A percentile compares a stretch with the other conserved stretches of the same genome.
phyloP scores from a whole-genome alignment of 2,888 invertebrate species.

The Mellilla xanthometata region DNA sequence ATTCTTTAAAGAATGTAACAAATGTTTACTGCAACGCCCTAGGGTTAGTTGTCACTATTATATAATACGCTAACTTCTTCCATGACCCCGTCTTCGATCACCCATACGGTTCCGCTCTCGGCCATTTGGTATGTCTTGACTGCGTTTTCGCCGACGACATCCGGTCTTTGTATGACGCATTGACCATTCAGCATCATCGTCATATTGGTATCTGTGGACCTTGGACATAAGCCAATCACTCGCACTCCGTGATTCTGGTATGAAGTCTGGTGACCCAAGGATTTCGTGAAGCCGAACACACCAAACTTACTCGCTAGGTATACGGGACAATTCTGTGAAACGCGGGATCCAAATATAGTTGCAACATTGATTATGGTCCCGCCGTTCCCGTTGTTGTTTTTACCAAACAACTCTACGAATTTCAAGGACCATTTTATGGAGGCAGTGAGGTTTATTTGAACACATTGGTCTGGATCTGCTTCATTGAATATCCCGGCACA shows the following conservation, averaged over 20 bases:
- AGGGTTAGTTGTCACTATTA: too few species aligned
- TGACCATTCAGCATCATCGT: too few species aligned
- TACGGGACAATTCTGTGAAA: conserved; percentile 68
- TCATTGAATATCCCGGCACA: conserved; percentile 58
- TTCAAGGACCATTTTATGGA: conserved; percentile 58
- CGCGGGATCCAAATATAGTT: conserved; percentile 78
- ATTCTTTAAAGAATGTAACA: too few species aligned
- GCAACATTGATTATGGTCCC: conserved; percentile 84
- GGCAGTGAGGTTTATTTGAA: conserved; percentile 51
- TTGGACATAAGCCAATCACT: conserved; percentile 72
- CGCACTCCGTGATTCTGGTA: conserved; percentile 66
- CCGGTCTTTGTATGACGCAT: conserved; percentile 35
- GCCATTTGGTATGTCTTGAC: conserved; percentile 26
- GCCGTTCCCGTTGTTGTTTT: conserved; percentile 75
- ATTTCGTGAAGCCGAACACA: conserved; percentile 69
- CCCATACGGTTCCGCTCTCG: conserved; percentile 26
- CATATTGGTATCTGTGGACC: conserved; percentile 63
- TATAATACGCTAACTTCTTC: conserved; percentile 3
- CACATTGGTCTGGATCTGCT: conserved; percentile 28
- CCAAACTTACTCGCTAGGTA: conserved; percentile 51
- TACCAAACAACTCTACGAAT: conserved; percentile 80
- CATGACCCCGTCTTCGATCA: conserved; percentile 15
- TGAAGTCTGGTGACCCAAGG: conserved; percentile 60
- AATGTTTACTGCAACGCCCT: too few species aligned
- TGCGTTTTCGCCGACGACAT: conserved; percentile 29